phyloP scores from a whole-genome alignment of 64 coral and sea anemone genomes.

The Catalaphyllia jardinei region DNA sequence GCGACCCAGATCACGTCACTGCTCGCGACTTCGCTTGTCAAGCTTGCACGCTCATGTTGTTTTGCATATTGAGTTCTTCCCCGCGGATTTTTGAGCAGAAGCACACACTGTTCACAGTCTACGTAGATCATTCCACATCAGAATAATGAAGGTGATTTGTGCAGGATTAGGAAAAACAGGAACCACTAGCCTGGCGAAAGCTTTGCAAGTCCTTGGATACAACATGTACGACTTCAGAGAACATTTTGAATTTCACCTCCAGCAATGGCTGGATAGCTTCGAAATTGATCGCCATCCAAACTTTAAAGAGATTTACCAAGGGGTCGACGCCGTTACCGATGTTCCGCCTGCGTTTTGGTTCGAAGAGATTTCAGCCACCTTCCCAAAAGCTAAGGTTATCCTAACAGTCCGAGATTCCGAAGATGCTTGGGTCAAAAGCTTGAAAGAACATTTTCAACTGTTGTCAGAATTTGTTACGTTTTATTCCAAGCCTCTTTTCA shows the following conservation, averaged over 20 bases:
- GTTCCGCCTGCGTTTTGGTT: conserved; percentile 4
- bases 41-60: too few species aligned
- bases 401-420: conserved; percentile 23
- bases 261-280: conserved; percentile 5
- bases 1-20: too few species aligned
- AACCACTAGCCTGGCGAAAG: not conserved
- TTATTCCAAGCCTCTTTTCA: too few species aligned
- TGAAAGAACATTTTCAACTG: not conserved
- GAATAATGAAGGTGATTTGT: conserved; percentile 29
- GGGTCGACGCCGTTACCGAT: conserved; percentile 23
- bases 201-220: conserved; percentile 11
- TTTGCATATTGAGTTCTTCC: too few species aligned
- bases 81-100: too few species aligned
- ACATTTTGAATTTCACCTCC: not conserved
- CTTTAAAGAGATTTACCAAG: conserved; percentile 33
- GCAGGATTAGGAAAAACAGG: conserved; percentile 25
- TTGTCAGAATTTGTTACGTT: too few species aligned
- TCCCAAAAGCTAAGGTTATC: conserved; percentile 19
- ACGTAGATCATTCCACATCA: not conserved
- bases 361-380: conserved; percentile 6
- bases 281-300: conserved; percentile 6
- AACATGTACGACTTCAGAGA: conserved; percentile 5
- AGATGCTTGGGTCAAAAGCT: conserved; percentile 16
- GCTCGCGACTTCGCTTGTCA: too few species aligned
- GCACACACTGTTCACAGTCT: too few species aligned